phyloP scores from a whole-genome alignment of 2,888 invertebrate species.

The Dioctria rufipes region DNA sequence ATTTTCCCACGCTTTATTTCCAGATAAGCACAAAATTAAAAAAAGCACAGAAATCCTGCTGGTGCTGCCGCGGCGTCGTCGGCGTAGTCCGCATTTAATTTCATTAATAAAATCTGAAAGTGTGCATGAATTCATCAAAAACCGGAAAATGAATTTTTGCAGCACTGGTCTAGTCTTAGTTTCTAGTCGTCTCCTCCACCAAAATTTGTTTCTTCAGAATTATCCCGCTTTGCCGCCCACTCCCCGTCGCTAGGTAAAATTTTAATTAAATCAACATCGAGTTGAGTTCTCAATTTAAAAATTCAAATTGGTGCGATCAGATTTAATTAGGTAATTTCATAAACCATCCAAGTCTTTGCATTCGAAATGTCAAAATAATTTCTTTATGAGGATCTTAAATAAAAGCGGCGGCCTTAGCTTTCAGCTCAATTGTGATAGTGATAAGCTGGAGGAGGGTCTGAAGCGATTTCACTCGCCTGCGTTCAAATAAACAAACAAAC shows the following conservation, averaged over 20 bases:
- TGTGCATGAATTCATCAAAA: constrained; percentile 42
- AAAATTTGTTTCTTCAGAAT: no score
- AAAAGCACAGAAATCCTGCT: no score
- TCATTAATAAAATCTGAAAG: constrained; percentile 38
- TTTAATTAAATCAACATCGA: constrained; percentile 6
- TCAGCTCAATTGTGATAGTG: neutral
- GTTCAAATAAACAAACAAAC: neutral
- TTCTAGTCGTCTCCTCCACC: no score
- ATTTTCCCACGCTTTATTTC: constrained; percentile 38
- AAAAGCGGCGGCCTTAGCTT: constrained; percentile 11
- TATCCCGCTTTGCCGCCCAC: no score
- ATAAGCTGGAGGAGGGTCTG: neutral
- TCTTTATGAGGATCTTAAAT: constrained; percentile 28
- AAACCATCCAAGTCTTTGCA: constrained; percentile 28
- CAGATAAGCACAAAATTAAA: neutral
- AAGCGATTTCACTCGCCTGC: neutral
- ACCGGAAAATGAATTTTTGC: constrained; percentile 40
- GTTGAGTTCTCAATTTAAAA: constrained; percentile 36
- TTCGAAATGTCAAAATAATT: constrained; percentile 44
- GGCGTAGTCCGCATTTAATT: neutral
- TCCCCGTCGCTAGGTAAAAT: neutral
- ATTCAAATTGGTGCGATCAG: constrained; percentile 41
- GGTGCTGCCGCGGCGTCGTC: no score
- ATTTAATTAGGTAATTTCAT: constrained; percentile 47
- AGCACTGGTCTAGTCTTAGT: neutral